phyloP scores from a whole-genome alignment of 2,888 invertebrate species.

The Loripinus fragilis region DNA sequence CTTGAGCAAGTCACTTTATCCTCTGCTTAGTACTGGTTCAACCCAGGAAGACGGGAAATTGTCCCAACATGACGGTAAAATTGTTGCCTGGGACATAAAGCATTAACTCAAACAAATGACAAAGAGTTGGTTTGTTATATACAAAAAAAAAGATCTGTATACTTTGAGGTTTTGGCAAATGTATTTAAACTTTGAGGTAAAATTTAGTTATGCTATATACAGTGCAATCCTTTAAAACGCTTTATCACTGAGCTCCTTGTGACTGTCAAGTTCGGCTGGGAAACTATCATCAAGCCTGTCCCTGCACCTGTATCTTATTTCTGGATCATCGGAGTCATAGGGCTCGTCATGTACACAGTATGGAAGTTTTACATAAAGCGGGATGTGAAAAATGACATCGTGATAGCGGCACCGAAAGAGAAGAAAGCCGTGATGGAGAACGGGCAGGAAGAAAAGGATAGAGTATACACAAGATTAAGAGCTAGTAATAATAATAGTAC shows the following conservation, averaged over 20 bases:
- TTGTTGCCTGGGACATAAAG: too few relatives aligned
- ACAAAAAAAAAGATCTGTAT: too few relatives aligned
- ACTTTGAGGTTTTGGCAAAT: too few relatives aligned
- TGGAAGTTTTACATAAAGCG: conserved; percentile 84
- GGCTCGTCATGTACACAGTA: conserved; percentile 84
- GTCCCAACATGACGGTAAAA: too few relatives aligned
- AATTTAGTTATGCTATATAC: too few relatives aligned
- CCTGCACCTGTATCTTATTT: conserved; percentile 84
- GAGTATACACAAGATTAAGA: neutral
- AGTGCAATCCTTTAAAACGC: too few relatives aligned
- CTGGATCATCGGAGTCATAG: conserved; percentile 83
- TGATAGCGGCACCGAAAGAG: neutral
- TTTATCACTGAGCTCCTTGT: conserved; percentile 85
- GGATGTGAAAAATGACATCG: conserved; percentile 71
- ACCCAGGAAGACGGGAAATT: too few relatives aligned
- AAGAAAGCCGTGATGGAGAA: conserved; percentile 17
- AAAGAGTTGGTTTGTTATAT: too few relatives aligned
- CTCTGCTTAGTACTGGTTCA: too few relatives aligned
- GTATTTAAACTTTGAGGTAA: too few relatives aligned
- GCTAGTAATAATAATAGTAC: neutral
- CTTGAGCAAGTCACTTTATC: too few relatives aligned
- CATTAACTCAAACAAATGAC: too few relatives aligned
- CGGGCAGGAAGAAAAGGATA: neutral
- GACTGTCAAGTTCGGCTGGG: conserved; percentile 85
- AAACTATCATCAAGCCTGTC: conserved; percentile 85